Percentiles rank a stretch among this genome's conserved stretches.
These are phyloP conservation scores for Meriones psammophilus DNA, from an alignment of 2,797 vertebrate genomes.

Conservation along the genomic window DNA sequence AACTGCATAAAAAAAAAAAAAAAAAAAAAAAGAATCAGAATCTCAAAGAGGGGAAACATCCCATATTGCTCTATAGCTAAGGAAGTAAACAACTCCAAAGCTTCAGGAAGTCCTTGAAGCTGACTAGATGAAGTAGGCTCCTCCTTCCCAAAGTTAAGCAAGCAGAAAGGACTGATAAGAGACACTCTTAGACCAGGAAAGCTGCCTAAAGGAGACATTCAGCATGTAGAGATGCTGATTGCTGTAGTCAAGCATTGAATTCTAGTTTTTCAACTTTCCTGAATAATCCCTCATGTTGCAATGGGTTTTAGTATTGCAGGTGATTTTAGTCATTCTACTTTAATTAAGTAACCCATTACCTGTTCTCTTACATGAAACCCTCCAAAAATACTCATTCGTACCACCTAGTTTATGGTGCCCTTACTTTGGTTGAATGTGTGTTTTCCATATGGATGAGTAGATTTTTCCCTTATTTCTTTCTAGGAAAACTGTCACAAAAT, in stretches of 20 bases:
- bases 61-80: background rate
- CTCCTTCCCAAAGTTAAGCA: background rate
- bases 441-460: background rate
- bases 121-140: background rate
- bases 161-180: background rate
- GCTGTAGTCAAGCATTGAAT: background rate
- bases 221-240: background rate
- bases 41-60: background rate
- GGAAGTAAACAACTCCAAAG: background rate
- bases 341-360: background rate
- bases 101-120: background rate
- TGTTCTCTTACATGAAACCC: too few species aligned
- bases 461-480: background rate
- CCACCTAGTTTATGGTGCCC: too few species aligned
- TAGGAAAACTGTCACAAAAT: background rate
- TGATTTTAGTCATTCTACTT: background rate
- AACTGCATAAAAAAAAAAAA: too few species aligned
- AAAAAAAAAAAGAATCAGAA: too few species aligned
- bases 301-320: too few species aligned
- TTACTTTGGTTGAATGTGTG: background rate
- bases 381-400: background rate
- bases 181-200: background rate
- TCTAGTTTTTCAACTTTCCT: background rate
- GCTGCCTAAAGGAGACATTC: too few species aligned
- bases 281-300: too few species aligned